Evolutionary conservation across 2,113 vertebrate species (phyloP).

Genomic region (Falco punctatus): DNA sequence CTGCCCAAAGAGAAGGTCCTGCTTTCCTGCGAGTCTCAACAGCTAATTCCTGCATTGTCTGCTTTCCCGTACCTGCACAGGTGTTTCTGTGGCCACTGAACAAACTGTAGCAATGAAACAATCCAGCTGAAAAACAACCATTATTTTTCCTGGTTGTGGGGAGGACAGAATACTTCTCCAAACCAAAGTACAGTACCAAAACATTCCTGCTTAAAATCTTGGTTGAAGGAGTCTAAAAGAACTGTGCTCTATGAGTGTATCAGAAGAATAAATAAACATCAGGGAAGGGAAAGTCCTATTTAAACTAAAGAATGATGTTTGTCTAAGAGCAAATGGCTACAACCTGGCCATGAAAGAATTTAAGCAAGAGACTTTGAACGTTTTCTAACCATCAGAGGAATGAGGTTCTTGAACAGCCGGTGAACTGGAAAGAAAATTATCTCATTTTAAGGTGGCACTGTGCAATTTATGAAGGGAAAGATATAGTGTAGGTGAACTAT

Average conservation of each 20-base stretch:
- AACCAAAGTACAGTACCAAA: not conserved
- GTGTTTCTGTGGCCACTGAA: not conserved
- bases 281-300: not conserved
- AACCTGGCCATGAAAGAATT: not conserved
- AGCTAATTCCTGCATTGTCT: not conserved
- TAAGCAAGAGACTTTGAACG: not conserved
- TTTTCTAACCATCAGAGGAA: not conserved
- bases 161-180: not conserved
- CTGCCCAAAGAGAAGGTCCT: not conserved
- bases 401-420: not conserved
- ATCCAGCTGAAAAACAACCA: not conserved
- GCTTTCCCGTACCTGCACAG: not conserved
- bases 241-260: not conserved
- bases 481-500: not conserved
- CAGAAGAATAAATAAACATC: not conserved
- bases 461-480: not conserved
- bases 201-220: not conserved
- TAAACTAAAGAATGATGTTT: not conserved
- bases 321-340: not conserved
- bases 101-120: not conserved
- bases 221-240: not conserved
- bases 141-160: not conserved
- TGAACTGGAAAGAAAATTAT: not conserved
- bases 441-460: not conserved
- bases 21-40: not conserved